Base-by-base conservation (phyloP, 2,888 invertebrate genomes). In the Tetragonisca angustula region DNA sequence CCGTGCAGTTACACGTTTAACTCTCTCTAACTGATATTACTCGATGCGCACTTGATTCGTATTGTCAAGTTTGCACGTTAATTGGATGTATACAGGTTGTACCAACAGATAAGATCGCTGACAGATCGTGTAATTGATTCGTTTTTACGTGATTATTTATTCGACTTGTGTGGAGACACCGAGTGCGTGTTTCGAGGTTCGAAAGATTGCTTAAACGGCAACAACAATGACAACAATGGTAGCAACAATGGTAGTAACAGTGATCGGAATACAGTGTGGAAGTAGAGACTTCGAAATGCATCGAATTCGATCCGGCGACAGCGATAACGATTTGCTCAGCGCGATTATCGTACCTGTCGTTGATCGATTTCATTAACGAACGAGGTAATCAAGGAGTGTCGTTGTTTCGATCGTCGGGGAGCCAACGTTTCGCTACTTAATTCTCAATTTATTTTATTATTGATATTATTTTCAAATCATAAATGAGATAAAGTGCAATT, bases 191-290 rank as follows among this genome's bases (percentile, higher is more conserved):
- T 43, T 84, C 71, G 75, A 86, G 85, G 13, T 84, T 73, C 64
- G 62, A 71, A n/a, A 67, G 81, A 81, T 69, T 88, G 74, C 77
- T 83, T 81, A 54, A 84, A 77, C n/a, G 54, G 56, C 71, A 59
- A 79, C 82, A 82, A 83, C 84, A 84, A 79, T 85, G 86, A 65
- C 77, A 65, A 72, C 84, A 80, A 67, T 86, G 75, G 76, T 83
- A 87, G 76, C 72, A 86, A 83, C 83, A 86, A 87, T 50, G 15
- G 75, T 80, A 84, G 74, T 54, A 62, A 80, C 68, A 87, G 91
- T 93, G 91, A 91, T 92, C 91, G 91, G 93, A 94, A 93, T 93
- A 92, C 91, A 93, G 94, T 94, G 94, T 94, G 94, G 94, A 94
- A 94, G 94, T 93, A 90, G 91, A 93, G 92, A 92, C 91, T 91